Evolutionary conservation across 2,888 invertebrate species (phyloP).

Genomic region (Polymixis flavicincta): DNA sequence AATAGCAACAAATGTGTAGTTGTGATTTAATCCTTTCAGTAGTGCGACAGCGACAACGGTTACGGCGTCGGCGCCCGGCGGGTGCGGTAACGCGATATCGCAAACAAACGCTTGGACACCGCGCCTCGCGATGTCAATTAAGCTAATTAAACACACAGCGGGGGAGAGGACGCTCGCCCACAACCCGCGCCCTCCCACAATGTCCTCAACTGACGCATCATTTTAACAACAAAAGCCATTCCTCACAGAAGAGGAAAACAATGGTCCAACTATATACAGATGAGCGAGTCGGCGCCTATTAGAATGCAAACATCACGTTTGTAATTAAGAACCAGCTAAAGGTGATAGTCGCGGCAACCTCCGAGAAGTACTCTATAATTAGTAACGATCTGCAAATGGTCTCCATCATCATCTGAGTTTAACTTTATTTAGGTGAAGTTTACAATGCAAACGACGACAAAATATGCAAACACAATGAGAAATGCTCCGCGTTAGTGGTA

Average conservation of each 20-base stretch:
- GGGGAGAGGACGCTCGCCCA: slow-evolving; percentile 79
- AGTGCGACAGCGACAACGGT: slow-evolving; percentile 40
- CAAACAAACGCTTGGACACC: slow-evolving; percentile 90
- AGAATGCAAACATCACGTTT: slow-evolving; percentile 58
- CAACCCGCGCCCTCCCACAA: slow-evolving; percentile 73
- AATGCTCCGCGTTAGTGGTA: slow-evolving; percentile 86
- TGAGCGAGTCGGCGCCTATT: slow-evolving; percentile 58
- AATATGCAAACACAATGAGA: slow-evolving; percentile 88
- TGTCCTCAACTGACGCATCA: slow-evolving; percentile 84
- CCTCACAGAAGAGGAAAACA: slow-evolving; percentile 79
- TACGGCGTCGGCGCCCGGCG: slow-evolving; percentile 65
- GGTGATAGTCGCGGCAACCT: slow-evolving; percentile 36
- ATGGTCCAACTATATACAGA: slow-evolving; percentile 72
- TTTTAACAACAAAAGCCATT: slow-evolving; percentile 85
- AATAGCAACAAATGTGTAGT: slow-evolving; percentile 13
- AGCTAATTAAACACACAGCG: slow-evolving; percentile 89
- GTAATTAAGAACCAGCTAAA: slow-evolving; percentile 46
- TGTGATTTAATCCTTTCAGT: slow-evolving; percentile 64
- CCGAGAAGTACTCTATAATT: slow-evolving; percentile 54
- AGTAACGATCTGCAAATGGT: slow-evolving; percentile 61
- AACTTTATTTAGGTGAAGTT: slow-evolving; percentile 78
- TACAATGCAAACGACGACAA: slow-evolving; percentile 83
- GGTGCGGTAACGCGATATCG: slow-evolving; percentile 85
- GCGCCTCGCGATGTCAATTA: slow-evolving; percentile 90
- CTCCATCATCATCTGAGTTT: slow-evolving; percentile 72